These are phyloP conservation scores for Macropis europaea DNA, from an alignment of 2,888 invertebrate species.

Conservation along the genomic window DNA sequence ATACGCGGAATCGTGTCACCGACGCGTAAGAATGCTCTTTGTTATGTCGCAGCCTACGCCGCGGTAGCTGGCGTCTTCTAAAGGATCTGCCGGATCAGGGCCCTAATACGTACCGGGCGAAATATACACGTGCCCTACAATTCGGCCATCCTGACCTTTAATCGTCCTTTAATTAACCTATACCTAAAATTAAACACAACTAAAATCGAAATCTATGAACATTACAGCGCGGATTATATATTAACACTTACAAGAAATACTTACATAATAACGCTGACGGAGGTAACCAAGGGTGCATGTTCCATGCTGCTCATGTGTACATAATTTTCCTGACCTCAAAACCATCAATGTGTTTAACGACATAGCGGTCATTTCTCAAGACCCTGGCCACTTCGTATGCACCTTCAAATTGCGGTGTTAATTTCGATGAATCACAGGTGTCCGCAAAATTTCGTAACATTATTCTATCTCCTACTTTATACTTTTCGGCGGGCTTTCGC, in stretches of 20 bases:
- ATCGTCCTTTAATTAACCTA: neutral
- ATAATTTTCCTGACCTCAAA: constrained; percentile 25
- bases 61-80: too few species aligned
- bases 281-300: constrained; percentile 41
- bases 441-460: constrained; percentile 42
- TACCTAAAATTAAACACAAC: too few species aligned
- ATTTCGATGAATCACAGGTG: neutral
- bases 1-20: too few species aligned
- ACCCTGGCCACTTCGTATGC: constrained; percentile 40
- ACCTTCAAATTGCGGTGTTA: constrained; percentile 47
- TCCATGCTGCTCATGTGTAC: constrained; percentile 44
- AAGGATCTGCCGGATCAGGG: too few species aligned
- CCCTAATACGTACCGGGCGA: too few species aligned
- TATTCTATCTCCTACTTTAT: constrained; percentile 46
- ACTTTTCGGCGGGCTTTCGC: constrained; percentile 47
- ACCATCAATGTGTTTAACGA: constrained; percentile 41
- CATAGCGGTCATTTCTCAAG: constrained; percentile 51
- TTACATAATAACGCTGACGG: neutral
- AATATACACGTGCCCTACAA: too few species aligned
- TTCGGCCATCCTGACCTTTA: neutral
- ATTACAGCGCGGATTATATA: too few species aligned
- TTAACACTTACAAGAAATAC: neutral
- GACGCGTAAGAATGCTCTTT: too few species aligned
- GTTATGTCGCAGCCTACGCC: too few species aligned
- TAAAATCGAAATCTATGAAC: neutral